Conservation (phyloP, 2,888 invertebrate genomes). For the Drosophila merina region DNA sequence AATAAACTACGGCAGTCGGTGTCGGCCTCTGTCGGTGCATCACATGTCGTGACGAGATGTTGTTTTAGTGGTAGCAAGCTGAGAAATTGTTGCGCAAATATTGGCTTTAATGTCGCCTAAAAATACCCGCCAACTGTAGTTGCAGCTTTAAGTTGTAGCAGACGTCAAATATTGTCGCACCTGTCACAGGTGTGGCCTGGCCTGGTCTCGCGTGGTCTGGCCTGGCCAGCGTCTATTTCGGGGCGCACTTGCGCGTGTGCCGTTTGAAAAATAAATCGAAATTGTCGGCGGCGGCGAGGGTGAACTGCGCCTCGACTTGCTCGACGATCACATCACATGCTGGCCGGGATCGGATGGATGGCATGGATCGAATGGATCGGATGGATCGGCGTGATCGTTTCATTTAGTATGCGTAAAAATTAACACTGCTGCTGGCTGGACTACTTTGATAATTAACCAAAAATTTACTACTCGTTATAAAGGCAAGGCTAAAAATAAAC, state of each 20-base stretch:
- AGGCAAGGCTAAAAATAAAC: constrained; percentile 40
- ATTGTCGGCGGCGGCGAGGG: constrained; percentile 3
- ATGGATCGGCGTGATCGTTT: constrained; percentile 43
- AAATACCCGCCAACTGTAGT: constrained; percentile 47
- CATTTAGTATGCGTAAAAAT: constrained; percentile 47
- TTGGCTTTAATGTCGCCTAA: constrained; percentile 39
- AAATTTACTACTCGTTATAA: constrained; percentile 36
- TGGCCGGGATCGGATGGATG: background rate
- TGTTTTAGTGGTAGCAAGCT: constrained; percentile 28
- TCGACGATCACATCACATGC: constrained; percentile 40
- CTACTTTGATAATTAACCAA: constrained; percentile 45
- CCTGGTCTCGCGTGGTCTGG: background rate
- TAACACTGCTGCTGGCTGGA: constrained; percentile 22
- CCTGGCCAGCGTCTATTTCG: constrained; percentile 25
- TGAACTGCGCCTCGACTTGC: constrained; percentile 8
- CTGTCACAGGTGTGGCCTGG: constrained; percentile 45
- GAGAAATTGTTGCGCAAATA: constrained; percentile 52
- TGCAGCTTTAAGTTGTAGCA: constrained; percentile 37
- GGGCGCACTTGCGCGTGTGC: constrained; percentile 29
- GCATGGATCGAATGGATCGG: background rate
- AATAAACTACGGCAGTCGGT: constrained; percentile 29
- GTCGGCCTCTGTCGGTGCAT: constrained; percentile 29
- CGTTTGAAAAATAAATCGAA: constrained; percentile 1
- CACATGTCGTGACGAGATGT: constrained; percentile 53
- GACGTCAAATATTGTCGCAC: constrained; percentile 36